Base-by-base conservation (phyloP, 1,140 invertebrate species). In the Drosophila bipectinata region DNA sequence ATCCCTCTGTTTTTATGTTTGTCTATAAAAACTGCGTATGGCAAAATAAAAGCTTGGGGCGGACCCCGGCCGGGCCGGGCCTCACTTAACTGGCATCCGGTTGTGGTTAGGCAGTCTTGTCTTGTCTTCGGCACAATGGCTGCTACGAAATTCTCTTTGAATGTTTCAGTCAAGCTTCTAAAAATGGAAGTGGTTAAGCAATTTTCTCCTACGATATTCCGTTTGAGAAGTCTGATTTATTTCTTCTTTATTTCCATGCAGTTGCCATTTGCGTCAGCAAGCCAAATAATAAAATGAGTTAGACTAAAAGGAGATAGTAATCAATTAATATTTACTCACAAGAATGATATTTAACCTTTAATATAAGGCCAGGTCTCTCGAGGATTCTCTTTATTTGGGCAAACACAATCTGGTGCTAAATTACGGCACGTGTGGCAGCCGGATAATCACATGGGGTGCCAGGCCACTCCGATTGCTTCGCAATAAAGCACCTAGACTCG, bases 11-110 rank as follows among this genome's bases (percentile, higher is more conserved):
- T 61, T 76, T 73, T 69, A 85, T 87, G 82, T 68, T 68, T 66
- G 55, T 69, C 61, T 48, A 88, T 82, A 88, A 81, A 87, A 68
- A 60, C 54, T 51, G 64, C 72, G 47, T 48, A 49, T 54, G 62
- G 44, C 10, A 53, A 71, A 73, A 62, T 72, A 73, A 73, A 32
- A 73, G 44, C 57, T 44, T 12, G 39, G 48, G 72, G 72, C 72
- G 71, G 47, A 18, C 30, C 47, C n/a, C 2, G 10, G 6, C 39
- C n/a, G 39, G 18, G 39, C 9, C 37, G 12, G 53, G 14, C 26
- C 47, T 34, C 18, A 74, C 60, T 74, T 64, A 66, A 74, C 48
- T 64, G 58, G 28, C 69, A 62, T 73, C 45, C 52, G 59, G 52
- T 55, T 73, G 32, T 73, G 69, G 58, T 73, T 62, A 56, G 63